Evolutionary conservation across 2,888 invertebrate genomes (phyloP).

Genomic region (Tetramorium bicarinatum): DNA sequence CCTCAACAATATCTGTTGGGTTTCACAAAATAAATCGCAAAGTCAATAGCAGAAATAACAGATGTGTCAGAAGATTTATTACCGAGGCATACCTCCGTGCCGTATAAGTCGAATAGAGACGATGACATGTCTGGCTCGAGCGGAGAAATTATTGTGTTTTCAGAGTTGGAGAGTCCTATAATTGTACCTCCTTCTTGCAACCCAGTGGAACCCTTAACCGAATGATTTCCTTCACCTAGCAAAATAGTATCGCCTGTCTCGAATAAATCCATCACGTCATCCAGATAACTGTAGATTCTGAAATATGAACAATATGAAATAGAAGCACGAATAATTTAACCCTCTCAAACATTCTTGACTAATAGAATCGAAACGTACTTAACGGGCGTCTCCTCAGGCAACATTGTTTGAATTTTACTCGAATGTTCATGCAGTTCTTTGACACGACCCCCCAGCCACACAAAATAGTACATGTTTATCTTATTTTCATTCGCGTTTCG

Average conservation of each 20-base stretch:
- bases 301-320: slow-evolving; percentile 19
- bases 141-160: slow-evolving; percentile 84
- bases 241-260: slow-evolving; percentile 87
- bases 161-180: slow-evolving; percentile 80
- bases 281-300: slow-evolving; percentile 82
- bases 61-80: background rate
- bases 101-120: slow-evolving; percentile 87
- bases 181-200: slow-evolving; percentile 87
- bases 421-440: slow-evolving; percentile 87
- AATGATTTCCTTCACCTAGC: slow-evolving; percentile 87
- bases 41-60: background rate
- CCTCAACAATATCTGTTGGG: slow-evolving; percentile 85
- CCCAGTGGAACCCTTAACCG: slow-evolving; percentile 87
- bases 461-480: slow-evolving; percentile 84
- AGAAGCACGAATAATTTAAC: background rate
- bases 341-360: background rate
- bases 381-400: slow-evolving; percentile 84
- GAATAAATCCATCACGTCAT: slow-evolving; percentile 85
- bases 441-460: slow-evolving; percentile 86
- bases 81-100: slow-evolving; percentile 68
- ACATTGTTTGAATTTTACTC: slow-evolving; percentile 84
- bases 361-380: slow-evolving; percentile 80
- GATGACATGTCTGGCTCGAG: slow-evolving; percentile 87
- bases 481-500: slow-evolving; percentile 74
- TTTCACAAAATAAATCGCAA: slow-evolving; percentile 17